These are phyloP conservation scores for Gasterosteus nipponicus DNA, from an alignment of 2,113 vertebrate genomes.

Conservation along the genomic window DNA sequence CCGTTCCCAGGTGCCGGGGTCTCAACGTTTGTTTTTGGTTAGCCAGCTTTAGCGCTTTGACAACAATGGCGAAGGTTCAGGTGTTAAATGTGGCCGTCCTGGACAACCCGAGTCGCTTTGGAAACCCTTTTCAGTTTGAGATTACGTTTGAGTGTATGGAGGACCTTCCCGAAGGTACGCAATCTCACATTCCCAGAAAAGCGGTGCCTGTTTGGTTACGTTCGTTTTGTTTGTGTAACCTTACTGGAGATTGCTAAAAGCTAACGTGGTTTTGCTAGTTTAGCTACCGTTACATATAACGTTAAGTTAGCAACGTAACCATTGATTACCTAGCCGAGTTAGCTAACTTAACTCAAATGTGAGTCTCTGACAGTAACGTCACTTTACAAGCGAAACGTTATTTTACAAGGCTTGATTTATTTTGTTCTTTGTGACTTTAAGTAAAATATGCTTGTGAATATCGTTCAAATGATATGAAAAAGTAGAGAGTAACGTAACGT, in stretches of 20 bases:
- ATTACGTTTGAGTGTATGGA: slow-evolving; percentile 94
- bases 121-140: slow-evolving; percentile 94
- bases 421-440: background rate
- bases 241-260: slow-evolving; percentile 21
- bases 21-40: slow-evolving; percentile 56
- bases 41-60: slow-evolving; percentile 33
- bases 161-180: slow-evolving; percentile 88
- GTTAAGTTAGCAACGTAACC: too few relatives aligned
- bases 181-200: background rate
- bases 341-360: background rate
- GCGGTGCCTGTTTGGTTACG: background rate
- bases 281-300: background rate
- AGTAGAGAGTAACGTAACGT: background rate
- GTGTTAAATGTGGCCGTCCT: slow-evolving; percentile 90
- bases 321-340: too few relatives aligned
- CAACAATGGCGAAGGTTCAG: slow-evolving; percentile 92
- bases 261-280: slow-evolving; percentile 14
- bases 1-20: slow-evolving; percentile 50
- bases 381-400: background rate
- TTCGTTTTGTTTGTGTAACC: background rate
- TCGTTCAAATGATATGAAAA: background rate
- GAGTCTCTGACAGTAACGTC: background rate
- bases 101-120: slow-evolving; percentile 91
- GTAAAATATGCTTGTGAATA: background rate
- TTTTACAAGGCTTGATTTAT: too few relatives aligned